phyloP scores from a whole-genome alignment of 2,113 vertebrate genomes.

The Calidris pygmaea region DNA sequence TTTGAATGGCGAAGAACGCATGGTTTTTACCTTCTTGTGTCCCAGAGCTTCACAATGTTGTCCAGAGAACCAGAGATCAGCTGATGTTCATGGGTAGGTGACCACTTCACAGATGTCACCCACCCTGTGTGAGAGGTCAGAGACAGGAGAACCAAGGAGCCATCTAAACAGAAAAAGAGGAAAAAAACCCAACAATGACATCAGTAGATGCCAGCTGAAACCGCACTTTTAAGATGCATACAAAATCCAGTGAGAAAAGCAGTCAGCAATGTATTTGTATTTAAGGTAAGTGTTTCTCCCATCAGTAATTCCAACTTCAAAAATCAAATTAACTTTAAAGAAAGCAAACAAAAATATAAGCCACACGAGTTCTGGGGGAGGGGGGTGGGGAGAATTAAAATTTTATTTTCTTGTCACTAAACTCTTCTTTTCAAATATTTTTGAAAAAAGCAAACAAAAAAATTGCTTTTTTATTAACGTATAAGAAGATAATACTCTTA shows the following conservation, averaged over 20 bases:
- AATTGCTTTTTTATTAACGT: neutral
- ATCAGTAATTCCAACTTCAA: neutral
- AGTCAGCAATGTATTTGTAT: neutral
- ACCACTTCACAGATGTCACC: conserved; percentile 95
- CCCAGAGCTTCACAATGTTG: conserved; percentile 96
- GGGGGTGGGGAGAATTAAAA: too few relatives aligned
- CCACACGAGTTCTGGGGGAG: neutral
- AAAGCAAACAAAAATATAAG: neutral
- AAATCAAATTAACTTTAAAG: neutral
- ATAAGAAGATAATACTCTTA: neutral
- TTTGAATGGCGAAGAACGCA: neutral
- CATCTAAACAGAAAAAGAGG: conserved; percentile 76
- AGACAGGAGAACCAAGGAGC: conserved; percentile 90
- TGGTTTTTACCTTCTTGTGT: conserved; percentile 88
- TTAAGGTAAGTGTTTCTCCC: neutral
- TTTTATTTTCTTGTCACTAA: neutral
- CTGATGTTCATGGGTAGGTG: conserved; percentile 90
- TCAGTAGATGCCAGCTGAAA: neutral
- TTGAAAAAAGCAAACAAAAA: neutral
- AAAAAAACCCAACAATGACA: neutral
- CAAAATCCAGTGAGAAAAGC: neutral
- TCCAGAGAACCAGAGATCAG: conserved; percentile 95
- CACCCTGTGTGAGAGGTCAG: conserved; percentile 96
- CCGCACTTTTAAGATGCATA: neutral
- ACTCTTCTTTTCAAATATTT: neutral